phyloP scores from a whole-genome alignment of 1,140 invertebrate genomes.

The Rhizoglyphus robini region DNA sequence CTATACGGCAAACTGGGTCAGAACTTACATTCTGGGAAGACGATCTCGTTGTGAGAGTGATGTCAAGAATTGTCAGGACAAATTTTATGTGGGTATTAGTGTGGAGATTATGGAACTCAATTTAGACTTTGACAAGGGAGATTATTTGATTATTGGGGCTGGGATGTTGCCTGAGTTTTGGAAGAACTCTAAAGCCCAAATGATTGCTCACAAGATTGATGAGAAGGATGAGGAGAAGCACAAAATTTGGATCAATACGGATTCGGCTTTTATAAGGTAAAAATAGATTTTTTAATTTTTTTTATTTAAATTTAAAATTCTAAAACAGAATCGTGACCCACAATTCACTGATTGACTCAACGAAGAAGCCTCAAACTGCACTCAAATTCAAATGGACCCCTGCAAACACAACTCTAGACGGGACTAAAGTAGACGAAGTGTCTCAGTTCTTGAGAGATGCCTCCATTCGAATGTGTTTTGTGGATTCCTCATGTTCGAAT shows the following conservation, averaged over 20 bases:
- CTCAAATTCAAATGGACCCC: neutral
- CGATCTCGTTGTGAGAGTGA: neutral
- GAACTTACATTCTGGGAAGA: neutral
- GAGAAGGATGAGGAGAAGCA: no score
- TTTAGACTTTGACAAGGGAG: conserved; percentile 11
- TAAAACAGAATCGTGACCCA: no score
- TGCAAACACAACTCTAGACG: neutral
- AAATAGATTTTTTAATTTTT: neutral
- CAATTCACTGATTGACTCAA: neutral
- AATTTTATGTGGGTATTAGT: conserved; percentile 18
- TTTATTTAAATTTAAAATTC: neutral
- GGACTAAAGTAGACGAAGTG: neutral
- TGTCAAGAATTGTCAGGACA: neutral
- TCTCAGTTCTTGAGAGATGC: neutral
- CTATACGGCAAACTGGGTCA: neutral
- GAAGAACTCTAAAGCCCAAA: neutral
- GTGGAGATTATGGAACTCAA: conserved; percentile 4
- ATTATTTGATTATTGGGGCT: neutral
- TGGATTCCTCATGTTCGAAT: neutral
- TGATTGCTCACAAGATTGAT: neutral
- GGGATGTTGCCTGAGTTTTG: neutral
- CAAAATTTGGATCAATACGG: conserved; percentile 9
- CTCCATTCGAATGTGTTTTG: neutral
- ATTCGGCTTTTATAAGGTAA: conserved; percentile 4
- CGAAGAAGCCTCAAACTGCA: neutral